Base-by-base conservation (phyloP, 2,797 vertebrate species). In the Lithobates sylvaticus region DNA sequence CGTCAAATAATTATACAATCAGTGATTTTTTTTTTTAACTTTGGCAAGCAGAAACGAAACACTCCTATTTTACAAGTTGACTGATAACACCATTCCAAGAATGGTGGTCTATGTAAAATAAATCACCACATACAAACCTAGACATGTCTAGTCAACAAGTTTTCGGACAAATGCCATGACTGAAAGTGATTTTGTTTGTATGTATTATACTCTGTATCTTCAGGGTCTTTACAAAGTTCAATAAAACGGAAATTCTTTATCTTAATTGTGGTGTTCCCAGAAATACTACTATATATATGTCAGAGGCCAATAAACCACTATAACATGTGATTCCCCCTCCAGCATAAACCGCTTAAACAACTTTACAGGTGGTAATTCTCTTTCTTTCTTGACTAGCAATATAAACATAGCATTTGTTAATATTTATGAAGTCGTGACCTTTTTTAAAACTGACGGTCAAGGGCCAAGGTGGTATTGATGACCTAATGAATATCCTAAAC, bases 401-500 rank as follows among this genome's bases (percentile, higher is more conserved):
- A 47, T 50, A 76, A 77, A 76, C 50, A 76, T 29, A 26, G 13
- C 47, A 79, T n/a, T 32, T 84, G 75, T 64, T 81, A n/a, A 70
- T 77, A 84, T 70, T 70, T 67, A 79, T 77, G 76, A 84, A 29
- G 54, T 61, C 34, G 47, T 67, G 68, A 76, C 61, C 65, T 12
- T n/a, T n/a, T 67, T 1, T 10, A 82, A 32, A 36, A 70, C 15
- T 29, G 9, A 29, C 42, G 73, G 78, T 47, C 34, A 86, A 68
- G 75, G 61, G 78, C 4, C 71, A 76, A 6, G 21, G 26, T 61
- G 44, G 65, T 68, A 74, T 15, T 76, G 83, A 78, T 44, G 15
- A 76, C 58, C 50, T 65, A 44, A 78, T 70, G 65, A 77, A 18
- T 77, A 61, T 23, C 21, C 32, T 78, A 27, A 23, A 78, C 74